Percentiles rank a stretch among this genome's conserved stretches.
phyloP scores from a whole-genome alignment of 2,888 invertebrate genomes.

The Resseliella maxima region DNA sequence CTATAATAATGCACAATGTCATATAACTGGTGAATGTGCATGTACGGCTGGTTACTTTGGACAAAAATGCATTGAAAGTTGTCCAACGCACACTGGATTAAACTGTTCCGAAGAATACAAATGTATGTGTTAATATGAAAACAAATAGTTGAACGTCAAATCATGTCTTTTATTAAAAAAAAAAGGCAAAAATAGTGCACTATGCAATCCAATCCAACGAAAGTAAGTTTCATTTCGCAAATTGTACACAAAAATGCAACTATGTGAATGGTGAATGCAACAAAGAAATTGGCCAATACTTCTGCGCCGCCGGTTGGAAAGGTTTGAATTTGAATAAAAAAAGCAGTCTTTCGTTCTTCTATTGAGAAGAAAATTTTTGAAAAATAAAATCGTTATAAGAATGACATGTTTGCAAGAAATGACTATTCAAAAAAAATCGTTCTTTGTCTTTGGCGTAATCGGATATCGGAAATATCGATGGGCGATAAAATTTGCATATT shows the following conservation, averaged over 20 bases:
- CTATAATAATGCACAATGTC: conserved; percentile 76
- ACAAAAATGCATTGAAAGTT: conserved; percentile 77
- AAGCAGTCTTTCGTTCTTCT: too few relatives aligned
- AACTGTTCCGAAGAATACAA: conserved; percentile 78
- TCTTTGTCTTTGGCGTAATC: too few relatives aligned
- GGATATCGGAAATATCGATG: too few relatives aligned
- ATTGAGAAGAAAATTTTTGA: too few relatives aligned
- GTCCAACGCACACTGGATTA: conserved; percentile 77
- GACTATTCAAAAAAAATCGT: neutral
- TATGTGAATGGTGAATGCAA: conserved; percentile 86
- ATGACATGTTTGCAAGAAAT: too few relatives aligned
- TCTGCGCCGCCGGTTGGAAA: conserved; percentile 82
- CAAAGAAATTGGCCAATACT: conserved; percentile 83
- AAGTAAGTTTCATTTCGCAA: conserved; percentile 79
- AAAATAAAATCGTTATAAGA: too few relatives aligned
- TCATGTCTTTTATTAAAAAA: too few relatives aligned
- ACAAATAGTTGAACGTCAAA: too few relatives aligned
- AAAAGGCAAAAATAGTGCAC: conserved; percentile 74
- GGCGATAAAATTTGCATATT: too few relatives aligned
- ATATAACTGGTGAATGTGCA: conserved; percentile 79
- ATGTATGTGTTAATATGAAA: conserved; percentile 69
- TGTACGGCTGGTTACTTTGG: conserved; percentile 87
- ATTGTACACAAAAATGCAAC: conserved; percentile 81
- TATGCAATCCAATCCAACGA: conserved; percentile 77
- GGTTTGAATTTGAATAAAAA: too few relatives aligned